These are phyloP conservation scores for Pelobates fuscus DNA, from an alignment of 2,113 vertebrate genomes.

Conservation along the genomic window DNA sequence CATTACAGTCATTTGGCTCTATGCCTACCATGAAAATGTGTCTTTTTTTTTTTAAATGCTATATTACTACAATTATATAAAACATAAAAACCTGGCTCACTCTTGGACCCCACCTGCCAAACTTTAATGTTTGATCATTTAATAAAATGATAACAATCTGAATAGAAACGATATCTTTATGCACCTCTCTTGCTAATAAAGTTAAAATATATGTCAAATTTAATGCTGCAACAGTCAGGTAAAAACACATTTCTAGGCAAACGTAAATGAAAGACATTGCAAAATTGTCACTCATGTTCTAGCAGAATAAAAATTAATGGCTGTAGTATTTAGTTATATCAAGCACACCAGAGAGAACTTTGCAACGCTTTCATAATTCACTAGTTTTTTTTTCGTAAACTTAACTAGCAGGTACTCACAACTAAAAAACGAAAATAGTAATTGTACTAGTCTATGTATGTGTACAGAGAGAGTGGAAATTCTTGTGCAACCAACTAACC, in stretches of 20 bases:
- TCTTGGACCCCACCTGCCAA: constrained; percentile 24
- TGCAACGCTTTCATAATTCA: too few relatives aligned
- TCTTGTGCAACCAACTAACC: too few relatives aligned
- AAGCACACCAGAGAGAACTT: background rate
- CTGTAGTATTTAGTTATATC: constrained; percentile 4
- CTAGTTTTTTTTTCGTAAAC: too few relatives aligned
- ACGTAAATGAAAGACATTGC: constrained; percentile 31
- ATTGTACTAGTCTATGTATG: too few relatives aligned
- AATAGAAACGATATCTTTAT: constrained; percentile 31
- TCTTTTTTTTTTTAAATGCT: constrained; percentile 15
- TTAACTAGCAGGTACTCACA: too few relatives aligned
- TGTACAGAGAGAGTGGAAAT: too few relatives aligned
- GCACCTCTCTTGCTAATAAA: constrained; percentile 32
- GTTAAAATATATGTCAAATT: constrained; percentile 32
- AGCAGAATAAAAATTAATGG: constrained; percentile 12
- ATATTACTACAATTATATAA: constrained; percentile 25
- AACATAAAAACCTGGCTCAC: constrained; percentile 8
- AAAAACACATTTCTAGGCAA: constrained; percentile 31
- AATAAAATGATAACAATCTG: constrained; percentile 37
- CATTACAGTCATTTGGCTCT: constrained; percentile 20
- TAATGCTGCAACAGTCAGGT: constrained; percentile 32
- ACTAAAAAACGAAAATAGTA: too few relatives aligned
- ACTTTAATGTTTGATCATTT: constrained; percentile 28
- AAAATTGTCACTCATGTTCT: constrained; percentile 25
- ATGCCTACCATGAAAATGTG: constrained; percentile 44